Evolutionary conservation across 2,113 vertebrate species (phyloP).

Genomic region (Chauna torquata): DNA sequence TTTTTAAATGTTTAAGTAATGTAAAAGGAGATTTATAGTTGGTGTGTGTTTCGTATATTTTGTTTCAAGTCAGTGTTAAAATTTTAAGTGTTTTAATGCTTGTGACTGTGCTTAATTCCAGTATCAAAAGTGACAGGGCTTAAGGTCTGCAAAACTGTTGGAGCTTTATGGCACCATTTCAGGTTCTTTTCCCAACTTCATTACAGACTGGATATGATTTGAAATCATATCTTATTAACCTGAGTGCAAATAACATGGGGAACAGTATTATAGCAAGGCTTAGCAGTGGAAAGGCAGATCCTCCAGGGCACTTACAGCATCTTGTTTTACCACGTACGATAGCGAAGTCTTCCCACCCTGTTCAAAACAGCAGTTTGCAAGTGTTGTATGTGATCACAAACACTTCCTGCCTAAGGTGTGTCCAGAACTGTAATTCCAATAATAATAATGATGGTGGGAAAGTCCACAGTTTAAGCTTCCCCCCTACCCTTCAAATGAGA

Average conservation of each 20-base stretch:
- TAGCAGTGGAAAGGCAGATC: background rate
- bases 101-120: background rate
- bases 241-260: conserved; percentile 4
- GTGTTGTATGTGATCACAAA: background rate
- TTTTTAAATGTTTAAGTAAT: background rate
- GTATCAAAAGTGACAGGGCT: background rate
- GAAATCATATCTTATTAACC: background rate
- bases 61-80: background rate
- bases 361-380: background rate
- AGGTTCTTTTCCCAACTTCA: background rate
- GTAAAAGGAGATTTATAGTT: background rate
- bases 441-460: background rate
- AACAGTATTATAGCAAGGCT: background rate
- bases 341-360: background rate
- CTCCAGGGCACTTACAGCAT: background rate
- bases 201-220: background rate
- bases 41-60: background rate
- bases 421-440: background rate
- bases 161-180: background rate
- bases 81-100: background rate
- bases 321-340: background rate
- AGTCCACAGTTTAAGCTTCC: background rate
- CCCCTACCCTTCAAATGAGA: no score
- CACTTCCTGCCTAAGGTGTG: background rate
- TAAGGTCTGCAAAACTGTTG: background rate